Conservation (phyloP, 35 echinoderm and acorn worm genomes). For the Diadema setosum region DNA sequence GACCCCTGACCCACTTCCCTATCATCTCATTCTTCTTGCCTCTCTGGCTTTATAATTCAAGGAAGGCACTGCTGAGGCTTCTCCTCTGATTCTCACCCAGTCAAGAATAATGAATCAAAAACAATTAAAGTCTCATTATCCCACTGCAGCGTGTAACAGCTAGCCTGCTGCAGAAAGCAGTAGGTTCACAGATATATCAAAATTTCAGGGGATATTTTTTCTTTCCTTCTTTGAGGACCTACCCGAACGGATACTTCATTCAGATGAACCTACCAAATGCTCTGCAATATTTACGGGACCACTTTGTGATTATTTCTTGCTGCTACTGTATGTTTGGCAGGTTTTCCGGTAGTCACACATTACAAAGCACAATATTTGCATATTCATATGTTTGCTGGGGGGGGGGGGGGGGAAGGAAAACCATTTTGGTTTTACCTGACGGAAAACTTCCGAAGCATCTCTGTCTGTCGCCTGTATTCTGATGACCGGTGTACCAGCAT, state of each 20-base stretch:
- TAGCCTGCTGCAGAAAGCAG: no score
- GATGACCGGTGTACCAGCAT: not conserved
- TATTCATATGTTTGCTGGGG: not conserved
- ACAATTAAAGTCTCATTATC: no score
- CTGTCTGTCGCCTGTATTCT: slow-evolving; percentile 19
- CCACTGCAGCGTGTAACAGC: no score
- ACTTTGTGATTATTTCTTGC: not conserved
- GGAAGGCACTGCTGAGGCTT: no score
- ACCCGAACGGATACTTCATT: not conserved
- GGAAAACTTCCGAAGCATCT: slow-evolving; percentile 2
- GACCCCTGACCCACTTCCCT: no score
- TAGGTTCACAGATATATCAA: no score
- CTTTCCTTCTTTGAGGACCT: no score
- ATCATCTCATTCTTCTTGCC: no score
- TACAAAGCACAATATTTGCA: not conserved
- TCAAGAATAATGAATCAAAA: no score
- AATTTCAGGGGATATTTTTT: no score
- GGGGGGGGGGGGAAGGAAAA: not conserved
- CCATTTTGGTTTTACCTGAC: not conserved
- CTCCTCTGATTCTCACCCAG: no score
- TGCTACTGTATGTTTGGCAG: not conserved
- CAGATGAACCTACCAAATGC: not conserved
- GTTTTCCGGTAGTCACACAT: not conserved
- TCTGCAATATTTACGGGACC: not conserved
- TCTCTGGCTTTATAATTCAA: no score